These are phyloP conservation scores for Tringa solitaria DNA, from an alignment of 2,113 vertebrate genomes.

Conservation along the genomic window DNA sequence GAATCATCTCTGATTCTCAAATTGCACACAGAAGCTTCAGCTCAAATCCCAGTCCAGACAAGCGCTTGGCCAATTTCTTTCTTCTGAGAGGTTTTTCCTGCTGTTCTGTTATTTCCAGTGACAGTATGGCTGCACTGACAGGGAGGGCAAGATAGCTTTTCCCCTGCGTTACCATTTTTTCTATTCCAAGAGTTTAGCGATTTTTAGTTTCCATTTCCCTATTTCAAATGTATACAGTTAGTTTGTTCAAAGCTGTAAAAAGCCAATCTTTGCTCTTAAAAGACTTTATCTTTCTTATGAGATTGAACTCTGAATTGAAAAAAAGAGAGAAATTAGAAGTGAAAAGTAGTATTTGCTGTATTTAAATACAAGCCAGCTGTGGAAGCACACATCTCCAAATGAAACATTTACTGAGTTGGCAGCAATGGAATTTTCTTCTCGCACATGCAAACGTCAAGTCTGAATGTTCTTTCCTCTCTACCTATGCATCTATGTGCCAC, in stretches of 20 bases:
- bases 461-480: conserved; percentile 6
- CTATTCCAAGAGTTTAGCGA: neutral
- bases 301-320: conserved; percentile 9
- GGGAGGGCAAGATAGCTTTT: neutral
- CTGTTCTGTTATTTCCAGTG: neutral
- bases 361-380: conserved; percentile 58
- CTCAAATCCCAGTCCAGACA: neutral
- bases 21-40: neutral
- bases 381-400: conserved; percentile 46
- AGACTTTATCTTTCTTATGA: conserved; percentile 38
- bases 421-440: conserved; percentile 32
- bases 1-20: neutral
- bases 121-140: neutral
- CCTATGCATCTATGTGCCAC: neutral
- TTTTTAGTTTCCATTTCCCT: neutral
- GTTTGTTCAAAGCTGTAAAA: neutral
- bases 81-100: neutral
- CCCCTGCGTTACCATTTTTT: neutral
- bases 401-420: conserved; percentile 63
- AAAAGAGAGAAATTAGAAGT: neutral
- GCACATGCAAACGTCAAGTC: neutral
- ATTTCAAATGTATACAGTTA: neutral
- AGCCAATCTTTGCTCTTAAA: neutral
- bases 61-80: neutral
- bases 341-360: conserved; percentile 38